These are phyloP conservation scores for Drosophila algonquin DNA, from an alignment of 2,888 invertebrate genomes.

Conservation along the genomic window DNA sequence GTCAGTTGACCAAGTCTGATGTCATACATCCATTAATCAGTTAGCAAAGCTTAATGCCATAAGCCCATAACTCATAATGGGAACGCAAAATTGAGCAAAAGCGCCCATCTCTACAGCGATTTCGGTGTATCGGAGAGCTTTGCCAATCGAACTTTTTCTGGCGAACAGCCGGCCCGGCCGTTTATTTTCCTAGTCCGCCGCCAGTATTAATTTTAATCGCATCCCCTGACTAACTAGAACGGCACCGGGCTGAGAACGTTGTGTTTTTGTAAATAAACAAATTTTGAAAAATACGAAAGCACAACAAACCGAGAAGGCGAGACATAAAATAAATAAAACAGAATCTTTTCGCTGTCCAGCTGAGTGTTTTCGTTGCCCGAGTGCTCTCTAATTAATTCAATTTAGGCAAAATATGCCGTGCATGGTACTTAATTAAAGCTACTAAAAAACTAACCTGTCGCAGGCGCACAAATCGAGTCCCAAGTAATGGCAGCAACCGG, in stretches of 20 bases:
- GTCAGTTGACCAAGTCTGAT: too few species aligned
- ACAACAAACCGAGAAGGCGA: not conserved
- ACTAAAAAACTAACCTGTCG: conserved; percentile 1
- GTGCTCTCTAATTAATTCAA: not conserved
- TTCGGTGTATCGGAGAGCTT: too few species aligned
- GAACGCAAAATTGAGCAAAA: too few species aligned
- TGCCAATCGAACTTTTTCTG: too few species aligned
- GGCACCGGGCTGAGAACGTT: not conserved
- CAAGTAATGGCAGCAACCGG: conserved; percentile 23
- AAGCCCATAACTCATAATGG: too few species aligned
- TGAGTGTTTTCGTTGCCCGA: not conserved
- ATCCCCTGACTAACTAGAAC: not conserved
- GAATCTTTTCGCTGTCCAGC: not conserved
- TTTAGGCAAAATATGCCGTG: not conserved
- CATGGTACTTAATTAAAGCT: conserved; percentile 15
- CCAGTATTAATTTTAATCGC: not conserved
- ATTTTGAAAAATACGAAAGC: not conserved
- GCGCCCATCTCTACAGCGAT: too few species aligned
- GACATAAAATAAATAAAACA: not conserved
- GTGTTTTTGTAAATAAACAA: conserved; percentile 1
- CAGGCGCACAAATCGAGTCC: conserved; percentile 1
- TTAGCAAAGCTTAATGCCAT: too few species aligned
- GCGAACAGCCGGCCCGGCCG: too few species aligned
- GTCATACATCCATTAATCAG: too few species aligned
- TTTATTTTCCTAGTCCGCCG: not conserved